These are phyloP conservation scores for Thereva nobilitata DNA, from an alignment of 2,888 invertebrate species.

Conservation along the genomic window DNA sequence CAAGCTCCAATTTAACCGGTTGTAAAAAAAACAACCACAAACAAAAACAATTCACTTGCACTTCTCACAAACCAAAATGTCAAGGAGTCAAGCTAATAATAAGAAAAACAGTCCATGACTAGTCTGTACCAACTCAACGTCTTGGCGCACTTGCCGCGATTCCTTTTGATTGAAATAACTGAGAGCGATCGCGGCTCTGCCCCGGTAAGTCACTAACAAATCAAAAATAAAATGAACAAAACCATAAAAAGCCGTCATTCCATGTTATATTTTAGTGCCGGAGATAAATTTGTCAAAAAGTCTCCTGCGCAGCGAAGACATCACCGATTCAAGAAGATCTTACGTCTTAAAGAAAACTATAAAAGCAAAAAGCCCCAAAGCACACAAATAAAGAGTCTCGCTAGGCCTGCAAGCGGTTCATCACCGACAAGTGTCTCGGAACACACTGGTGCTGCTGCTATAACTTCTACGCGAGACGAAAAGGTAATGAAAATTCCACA, in stretches of 20 bases:
- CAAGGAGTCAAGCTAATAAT: no score
- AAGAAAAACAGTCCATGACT: no score
- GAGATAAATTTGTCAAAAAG: conserved; percentile 20
- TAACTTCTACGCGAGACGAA: background rate
- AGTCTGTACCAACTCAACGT: no score
- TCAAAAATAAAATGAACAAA: background rate
- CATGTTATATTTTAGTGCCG: conserved; percentile 14
- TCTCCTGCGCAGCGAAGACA: conserved; percentile 6
- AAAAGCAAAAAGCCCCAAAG: conserved; percentile 1
- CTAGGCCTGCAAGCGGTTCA: background rate
- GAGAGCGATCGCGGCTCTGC: no score
- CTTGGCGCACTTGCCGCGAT: no score
- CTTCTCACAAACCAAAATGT: no score
- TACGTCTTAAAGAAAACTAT: conserved; percentile 1
- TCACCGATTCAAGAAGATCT: background rate
- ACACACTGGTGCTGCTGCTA: conserved; percentile 11
- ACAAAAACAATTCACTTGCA: no score
- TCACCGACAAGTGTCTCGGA: conserved; percentile 19
- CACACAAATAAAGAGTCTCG: background rate
- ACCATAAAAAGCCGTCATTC: conserved; percentile 10
- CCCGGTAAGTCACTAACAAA: background rate
- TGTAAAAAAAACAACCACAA: no score
- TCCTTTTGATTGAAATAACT: no score
- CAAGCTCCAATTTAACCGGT: no score
- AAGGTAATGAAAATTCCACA: conserved; percentile 7